Conservation (phyloP, 2,113 vertebrate genomes). For the Australoheros scitulus region DNA sequence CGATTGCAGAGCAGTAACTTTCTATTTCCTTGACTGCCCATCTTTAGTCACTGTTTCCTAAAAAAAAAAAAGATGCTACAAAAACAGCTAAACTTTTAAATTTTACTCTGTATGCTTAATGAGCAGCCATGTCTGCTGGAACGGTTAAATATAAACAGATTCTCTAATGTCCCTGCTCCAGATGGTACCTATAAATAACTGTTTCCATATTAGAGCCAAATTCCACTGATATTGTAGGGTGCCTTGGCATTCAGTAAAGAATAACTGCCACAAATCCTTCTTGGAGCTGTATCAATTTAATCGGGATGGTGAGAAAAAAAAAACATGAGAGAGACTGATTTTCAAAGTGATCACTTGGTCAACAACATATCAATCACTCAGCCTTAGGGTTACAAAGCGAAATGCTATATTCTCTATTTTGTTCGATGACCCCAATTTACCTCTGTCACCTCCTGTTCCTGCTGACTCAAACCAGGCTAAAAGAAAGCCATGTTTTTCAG, state of each 20-base stretch:
- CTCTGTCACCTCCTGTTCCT: slow-evolving; percentile 62
- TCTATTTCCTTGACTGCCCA: background rate
- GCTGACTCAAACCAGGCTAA: slow-evolving; percentile 64
- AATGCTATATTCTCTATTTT: slow-evolving; percentile 52
- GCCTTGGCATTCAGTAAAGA: background rate
- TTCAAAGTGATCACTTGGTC: slow-evolving; percentile 23
- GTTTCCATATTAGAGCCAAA: background rate
- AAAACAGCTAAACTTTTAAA: slow-evolving; percentile 13
- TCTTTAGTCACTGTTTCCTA: background rate
- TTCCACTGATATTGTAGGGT: background rate
- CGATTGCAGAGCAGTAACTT: background rate
- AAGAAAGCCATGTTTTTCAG: slow-evolving; percentile 56
- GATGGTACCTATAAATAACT: slow-evolving; percentile 25
- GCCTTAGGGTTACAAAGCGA: slow-evolving; percentile 40
- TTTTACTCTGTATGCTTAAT: background rate
- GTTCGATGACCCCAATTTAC: slow-evolving; percentile 71
- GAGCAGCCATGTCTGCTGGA: slow-evolving; percentile 1
- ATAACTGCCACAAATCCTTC: background rate
- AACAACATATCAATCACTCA: slow-evolving; percentile 62
- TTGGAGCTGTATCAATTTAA: background rate
- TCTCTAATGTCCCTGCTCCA: slow-evolving; percentile 21
- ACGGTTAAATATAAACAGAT: slow-evolving; percentile 30
- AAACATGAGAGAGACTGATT: background rate
- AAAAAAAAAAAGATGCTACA: background rate
- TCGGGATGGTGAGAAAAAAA: background rate